Evolutionary conservation across 1,140 invertebrate genomes (phyloP).

Genomic region (Halesus radiatus): DNA sequence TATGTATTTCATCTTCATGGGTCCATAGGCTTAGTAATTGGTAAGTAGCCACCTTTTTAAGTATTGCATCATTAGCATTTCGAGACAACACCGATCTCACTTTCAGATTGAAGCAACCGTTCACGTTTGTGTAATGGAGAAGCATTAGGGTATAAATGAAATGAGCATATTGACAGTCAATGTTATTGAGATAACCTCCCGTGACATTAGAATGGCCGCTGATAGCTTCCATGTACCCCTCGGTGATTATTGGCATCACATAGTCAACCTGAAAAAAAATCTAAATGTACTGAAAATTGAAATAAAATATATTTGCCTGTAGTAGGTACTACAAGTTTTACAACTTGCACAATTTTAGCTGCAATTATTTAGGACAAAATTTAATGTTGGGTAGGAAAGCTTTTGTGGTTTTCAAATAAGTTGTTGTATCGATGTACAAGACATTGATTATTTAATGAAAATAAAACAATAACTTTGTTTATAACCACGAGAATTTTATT

Average conservation of each 20-base stretch:
- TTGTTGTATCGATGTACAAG: too few relatives aligned
- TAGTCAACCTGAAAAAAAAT: constrained; percentile 65
- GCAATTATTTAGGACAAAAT: too few relatives aligned
- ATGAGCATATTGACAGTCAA: constrained; percentile 68
- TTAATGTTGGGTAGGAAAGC: too few relatives aligned
- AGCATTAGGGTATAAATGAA: constrained; percentile 68
- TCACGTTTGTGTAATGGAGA: constrained; percentile 66
- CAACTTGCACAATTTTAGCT: too few relatives aligned
- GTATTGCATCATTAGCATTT: constrained; percentile 62
- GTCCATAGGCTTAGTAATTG: constrained; percentile 67
- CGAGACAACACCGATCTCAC: constrained; percentile 66
- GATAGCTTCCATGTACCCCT: constrained; percentile 66
- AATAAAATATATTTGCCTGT: too few relatives aligned
- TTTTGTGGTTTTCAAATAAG: too few relatives aligned
- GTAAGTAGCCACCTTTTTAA: constrained; percentile 63
- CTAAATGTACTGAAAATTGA: too few relatives aligned
- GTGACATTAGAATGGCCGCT: constrained; percentile 60
- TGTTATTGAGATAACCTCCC: constrained; percentile 64
- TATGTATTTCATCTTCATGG: constrained; percentile 61
- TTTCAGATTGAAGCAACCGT: constrained; percentile 67
- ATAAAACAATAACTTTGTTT: too few relatives aligned
- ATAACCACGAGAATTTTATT: too few relatives aligned
- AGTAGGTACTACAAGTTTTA: too few relatives aligned
- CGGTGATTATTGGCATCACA: constrained; percentile 66
- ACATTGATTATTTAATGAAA: too few relatives aligned